Evolutionary conservation across 2,797 vertebrate genomes (phyloP).

Genomic region (Tachyglossus aculeatus): DNA sequence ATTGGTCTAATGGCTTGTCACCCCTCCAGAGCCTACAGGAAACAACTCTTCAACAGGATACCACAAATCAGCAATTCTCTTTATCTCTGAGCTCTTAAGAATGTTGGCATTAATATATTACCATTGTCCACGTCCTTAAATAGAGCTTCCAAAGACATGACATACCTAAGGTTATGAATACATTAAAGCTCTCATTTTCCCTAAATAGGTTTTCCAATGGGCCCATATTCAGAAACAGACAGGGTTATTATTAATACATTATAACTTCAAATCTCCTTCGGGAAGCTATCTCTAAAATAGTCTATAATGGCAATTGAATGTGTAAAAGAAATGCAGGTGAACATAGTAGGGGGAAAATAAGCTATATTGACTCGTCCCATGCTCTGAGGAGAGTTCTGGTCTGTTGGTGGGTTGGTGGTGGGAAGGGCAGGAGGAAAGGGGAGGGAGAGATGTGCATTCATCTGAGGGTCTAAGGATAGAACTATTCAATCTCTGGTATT

Average conservation of each 20-base stretch:
- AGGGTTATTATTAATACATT: background rate
- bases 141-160: background rate
- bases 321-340: background rate
- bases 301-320: fast-evolving
- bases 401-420: too few relatives aligned
- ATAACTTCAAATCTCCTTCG: conserved; percentile 9
- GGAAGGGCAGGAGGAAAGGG: too few relatives aligned
- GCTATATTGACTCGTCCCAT: too few relatives aligned
- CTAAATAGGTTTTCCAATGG: background rate
- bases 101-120: background rate
- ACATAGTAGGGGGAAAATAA: too few relatives aligned
- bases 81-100: background rate
- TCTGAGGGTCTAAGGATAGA: background rate
- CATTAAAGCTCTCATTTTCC: background rate
- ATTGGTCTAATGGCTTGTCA: too few relatives aligned
- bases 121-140: background rate
- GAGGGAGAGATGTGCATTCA: too few relatives aligned
- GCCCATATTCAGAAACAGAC: background rate
- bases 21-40: too few relatives aligned
- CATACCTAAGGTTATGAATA: background rate
- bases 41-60: background rate
- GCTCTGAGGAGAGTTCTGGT: background rate
- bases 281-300: background rate
- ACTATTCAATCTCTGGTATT: background rate
- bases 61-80: background rate